These are phyloP conservation scores for Limenitis camilla DNA, from an alignment of 2,888 invertebrate genomes.

Conservation along the genomic window DNA sequence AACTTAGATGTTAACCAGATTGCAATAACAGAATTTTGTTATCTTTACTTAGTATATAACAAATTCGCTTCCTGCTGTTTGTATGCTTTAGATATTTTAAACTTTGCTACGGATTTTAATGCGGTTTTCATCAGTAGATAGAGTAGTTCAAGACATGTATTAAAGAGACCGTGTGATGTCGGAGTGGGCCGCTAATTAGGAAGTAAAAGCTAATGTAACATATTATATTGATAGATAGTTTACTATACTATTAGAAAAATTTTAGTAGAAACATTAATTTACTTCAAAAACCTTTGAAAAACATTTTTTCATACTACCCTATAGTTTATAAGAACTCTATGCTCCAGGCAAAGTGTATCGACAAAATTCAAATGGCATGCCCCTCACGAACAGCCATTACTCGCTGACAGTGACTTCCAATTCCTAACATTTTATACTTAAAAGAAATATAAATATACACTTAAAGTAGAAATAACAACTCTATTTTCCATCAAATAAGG, in stretches of 20 bases:
- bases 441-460: slow-evolving; percentile 33
- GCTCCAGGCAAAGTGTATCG: slow-evolving; percentile 38
- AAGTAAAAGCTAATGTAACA: too few species aligned
- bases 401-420: slow-evolving; percentile 73
- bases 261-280: not conserved
- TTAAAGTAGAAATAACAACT: slow-evolving; percentile 26
- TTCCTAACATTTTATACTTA: slow-evolving; percentile 45
- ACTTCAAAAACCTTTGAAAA: not conserved
- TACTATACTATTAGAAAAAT: not conserved
- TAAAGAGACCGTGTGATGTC: too few species aligned
- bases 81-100: too few species aligned
- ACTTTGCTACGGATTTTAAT: too few species aligned
- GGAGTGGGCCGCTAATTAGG: too few species aligned
- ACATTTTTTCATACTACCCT: not conserved
- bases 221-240: too few species aligned
- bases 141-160: too few species aligned
- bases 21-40: too few species aligned
- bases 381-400: slow-evolving; percentile 68
- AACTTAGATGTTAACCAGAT: too few species aligned
- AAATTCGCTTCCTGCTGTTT: too few species aligned
- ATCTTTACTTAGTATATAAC: too few species aligned
- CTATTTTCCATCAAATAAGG: slow-evolving; percentile 8
- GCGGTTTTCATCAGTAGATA: too few species aligned
- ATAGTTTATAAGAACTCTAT: slow-evolving; percentile 17
- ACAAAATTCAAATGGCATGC: slow-evolving; percentile 62